These are phyloP conservation scores for Zosterops pallidus DNA, from an alignment of 2,113 vertebrate genomes.

Conservation along the genomic window DNA sequence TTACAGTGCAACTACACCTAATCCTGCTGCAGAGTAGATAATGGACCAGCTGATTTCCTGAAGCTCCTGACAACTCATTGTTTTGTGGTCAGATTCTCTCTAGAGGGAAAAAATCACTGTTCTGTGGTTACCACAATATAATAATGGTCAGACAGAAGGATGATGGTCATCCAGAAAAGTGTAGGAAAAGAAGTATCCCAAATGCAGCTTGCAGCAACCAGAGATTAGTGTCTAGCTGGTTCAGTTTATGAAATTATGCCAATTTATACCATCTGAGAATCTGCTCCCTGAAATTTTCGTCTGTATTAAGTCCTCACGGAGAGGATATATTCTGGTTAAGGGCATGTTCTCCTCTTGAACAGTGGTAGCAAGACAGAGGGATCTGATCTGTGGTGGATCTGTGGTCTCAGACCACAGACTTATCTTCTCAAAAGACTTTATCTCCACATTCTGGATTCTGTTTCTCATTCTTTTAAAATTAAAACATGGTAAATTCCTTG, in stretches of 20 bases:
- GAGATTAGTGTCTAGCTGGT: background rate
- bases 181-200: background rate
- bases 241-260: background rate
- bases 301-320: background rate
- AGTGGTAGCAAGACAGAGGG: background rate
- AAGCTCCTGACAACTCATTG: background rate
- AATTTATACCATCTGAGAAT: background rate
- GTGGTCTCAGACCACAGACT: background rate
- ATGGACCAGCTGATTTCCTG: background rate
- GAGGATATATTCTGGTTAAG: background rate
- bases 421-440: background rate
- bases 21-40: background rate
- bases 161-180: background rate
- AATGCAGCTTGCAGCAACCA: background rate
- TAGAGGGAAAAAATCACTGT: background rate
- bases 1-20: background rate
- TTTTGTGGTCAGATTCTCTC: background rate
- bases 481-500: background rate
- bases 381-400: background rate
- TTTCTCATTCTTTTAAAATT: background rate
- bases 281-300: background rate
- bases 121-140: background rate
- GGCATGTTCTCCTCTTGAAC: background rate
- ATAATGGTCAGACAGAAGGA: background rate
- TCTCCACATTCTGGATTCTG: background rate